Evolutionary conservation across 2,113 vertebrate genomes (phyloP), one percentile per base, ranked within the genome.

Genomic region (Cavia porcellus): DNA sequence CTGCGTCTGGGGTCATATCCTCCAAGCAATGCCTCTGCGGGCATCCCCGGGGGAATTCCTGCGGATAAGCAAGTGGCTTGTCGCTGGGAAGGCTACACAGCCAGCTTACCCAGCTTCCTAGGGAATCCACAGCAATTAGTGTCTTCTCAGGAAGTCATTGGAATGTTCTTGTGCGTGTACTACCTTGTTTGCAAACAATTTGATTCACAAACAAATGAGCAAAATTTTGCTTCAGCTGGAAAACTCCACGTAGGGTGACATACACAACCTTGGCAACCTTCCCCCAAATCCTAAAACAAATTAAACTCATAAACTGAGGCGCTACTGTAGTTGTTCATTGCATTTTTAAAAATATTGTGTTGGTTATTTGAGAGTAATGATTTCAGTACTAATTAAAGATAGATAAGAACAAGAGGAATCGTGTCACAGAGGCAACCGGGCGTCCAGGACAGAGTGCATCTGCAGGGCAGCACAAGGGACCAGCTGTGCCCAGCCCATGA

Each of bases 41-140:
- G 68, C 57, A 50, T 93, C 94, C 28, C 75, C 80, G 61, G 74
- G 95, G 94, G 94, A 92, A 93, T 62, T 93, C 95, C 97, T 90
- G 75, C 84, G 70, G 35, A 84, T 75, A 13, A 87, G 96, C 80
- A 61, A 84, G 84, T 80, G 61, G 74, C 94, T 83, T 80, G 85
- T 81, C 88, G 70, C 74, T 50, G 72, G 50, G 68, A 72, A 0
- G 61, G 68, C 22, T 57, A 72, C 10, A 38, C 77, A 47, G 79
- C 59, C 55, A 81, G 61, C 47, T 87, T 85, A 32, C 3, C 85
- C 28, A 32, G 42, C 62, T 91, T 89, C 89, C 66, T 19, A 30
- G 50, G 81, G 57, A 95, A 82, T 35, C 74, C 62, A 20, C 25
- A 24, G 28, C 25, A n/a, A 6, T 50, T 47, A 45, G 35, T 1